Base-by-base conservation (phyloP, 2,797 vertebrate species). In the Notolepis coatsorum region DNA sequence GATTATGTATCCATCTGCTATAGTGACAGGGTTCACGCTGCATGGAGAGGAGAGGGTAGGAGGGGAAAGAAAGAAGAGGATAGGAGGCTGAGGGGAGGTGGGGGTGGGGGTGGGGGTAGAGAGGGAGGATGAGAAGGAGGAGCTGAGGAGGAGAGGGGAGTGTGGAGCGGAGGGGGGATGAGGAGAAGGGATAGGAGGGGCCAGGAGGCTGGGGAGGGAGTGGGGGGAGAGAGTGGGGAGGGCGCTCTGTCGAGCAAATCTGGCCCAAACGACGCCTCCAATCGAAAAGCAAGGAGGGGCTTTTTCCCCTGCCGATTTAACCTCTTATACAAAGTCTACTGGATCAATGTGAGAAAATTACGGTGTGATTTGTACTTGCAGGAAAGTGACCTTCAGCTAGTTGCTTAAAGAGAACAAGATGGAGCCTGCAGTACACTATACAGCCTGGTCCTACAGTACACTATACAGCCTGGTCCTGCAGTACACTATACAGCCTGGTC, bases 1-100 rank as follows among this genome's bases (percentile, higher is more conserved):
- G 72, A 64, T 81, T 71, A 71, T 79, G 72, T 67, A 68, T 82
- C 77, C 73, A 69, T 66, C 71, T 77, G 77, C 49, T 2, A 67
- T 71, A 59, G 68, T 73, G 75, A 74, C 37, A 42, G 61, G 56
- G 62, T 59, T 73, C 31, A 69, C 54, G 51, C 8, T 7, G 38
- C 37, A n/a, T 10, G 53, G 35, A 3, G 5, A 3, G 9, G 15
- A 4, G 27, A 5, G 15, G 21, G 33, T 15, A 8, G 31, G 20
- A 18, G 33, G 20, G 4, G 50, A n/a, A n/a, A n/a, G n/a, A n/a
- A n/a, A n/a, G n/a, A n/a, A n/a, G n/a, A n/a, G n/a, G n/a, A n/a
- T n/a, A n/a, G n/a, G n/a, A n/a, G n/a, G n/a, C n/a, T n/a, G n/a
- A n/a, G n/a, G n/a, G n/a, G n/a, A n/a, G n/a, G n/a, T n/a, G n/a